phyloP scores from a whole-genome alignment of 2,888 invertebrate species.

The Portevinia maculata region DNA sequence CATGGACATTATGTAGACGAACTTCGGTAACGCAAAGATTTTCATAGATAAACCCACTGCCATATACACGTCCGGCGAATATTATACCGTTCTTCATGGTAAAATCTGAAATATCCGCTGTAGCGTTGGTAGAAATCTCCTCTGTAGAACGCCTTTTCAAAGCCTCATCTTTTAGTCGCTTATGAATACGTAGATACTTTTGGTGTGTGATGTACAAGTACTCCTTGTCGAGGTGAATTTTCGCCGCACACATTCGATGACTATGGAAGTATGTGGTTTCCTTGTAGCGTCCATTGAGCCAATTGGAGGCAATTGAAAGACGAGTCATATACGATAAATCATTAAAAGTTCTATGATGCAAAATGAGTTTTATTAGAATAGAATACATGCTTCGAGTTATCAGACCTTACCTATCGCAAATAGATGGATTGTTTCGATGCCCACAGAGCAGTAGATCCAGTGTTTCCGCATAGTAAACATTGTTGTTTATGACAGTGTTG shows the following conservation, averaged over 20 bases:
- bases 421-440: slow-evolving; percentile 78
- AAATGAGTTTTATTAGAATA: neutral
- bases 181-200: slow-evolving; percentile 79
- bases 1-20: slow-evolving; percentile 78
- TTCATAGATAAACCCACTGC: slow-evolving; percentile 79
- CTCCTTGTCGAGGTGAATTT: slow-evolving; percentile 84
- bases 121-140: slow-evolving; percentile 77
- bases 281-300: slow-evolving; percentile 84
- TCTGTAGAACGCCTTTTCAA: slow-evolving; percentile 78
- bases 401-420: slow-evolving; percentile 76
- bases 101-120: slow-evolving; percentile 80
- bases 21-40: slow-evolving; percentile 77
- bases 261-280: slow-evolving; percentile 83
- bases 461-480: slow-evolving; percentile 79
- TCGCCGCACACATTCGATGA: slow-evolving; percentile 83
- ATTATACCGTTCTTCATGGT: slow-evolving; percentile 78
- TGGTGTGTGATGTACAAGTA: slow-evolving; percentile 85
- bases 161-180: slow-evolving; percentile 79
- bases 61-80: slow-evolving; percentile 80
- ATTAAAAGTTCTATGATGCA: slow-evolving; percentile 77
- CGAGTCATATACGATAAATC: slow-evolving; percentile 80
- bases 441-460: slow-evolving; percentile 80
- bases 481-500: slow-evolving; percentile 82
- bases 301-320: slow-evolving; percentile 83
- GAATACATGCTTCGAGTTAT: neutral